Evolutionary conservation across 2,113 vertebrate genomes (phyloP).

Genomic region (Tetrax tetrax): DNA sequence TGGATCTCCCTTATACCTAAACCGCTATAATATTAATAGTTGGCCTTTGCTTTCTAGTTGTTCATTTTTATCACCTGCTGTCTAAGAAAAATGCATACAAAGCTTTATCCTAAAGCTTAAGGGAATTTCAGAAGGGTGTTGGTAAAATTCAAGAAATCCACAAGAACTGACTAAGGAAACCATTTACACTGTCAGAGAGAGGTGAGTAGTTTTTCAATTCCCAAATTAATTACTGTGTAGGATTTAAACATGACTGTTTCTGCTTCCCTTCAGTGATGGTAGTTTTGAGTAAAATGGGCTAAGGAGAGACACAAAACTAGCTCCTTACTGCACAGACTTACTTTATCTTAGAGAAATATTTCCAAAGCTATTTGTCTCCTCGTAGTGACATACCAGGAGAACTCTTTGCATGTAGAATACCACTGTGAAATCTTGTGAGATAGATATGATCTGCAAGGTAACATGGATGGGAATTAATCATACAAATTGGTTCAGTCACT

Average conservation of each 20-base stretch:
- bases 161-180: background rate
- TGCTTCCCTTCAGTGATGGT: background rate
- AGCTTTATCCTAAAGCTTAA: background rate
- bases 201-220: background rate
- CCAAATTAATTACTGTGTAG: background rate
- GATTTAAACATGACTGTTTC: background rate
- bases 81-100: slow-evolving; percentile 26
- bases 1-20: background rate
- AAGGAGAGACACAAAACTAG: background rate
- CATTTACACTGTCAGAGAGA: background rate
- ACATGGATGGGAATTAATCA: background rate
- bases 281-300: background rate
- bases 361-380: background rate
- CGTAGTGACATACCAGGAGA: background rate
- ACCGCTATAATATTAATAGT: background rate
- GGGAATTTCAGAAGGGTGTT: background rate
- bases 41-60: slow-evolving; percentile 16
- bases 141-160: background rate
- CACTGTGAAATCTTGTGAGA: background rate
- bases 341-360: background rate
- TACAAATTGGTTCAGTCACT: background rate
- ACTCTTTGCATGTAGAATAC: background rate
- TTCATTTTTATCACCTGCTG: slow-evolving; percentile 31
- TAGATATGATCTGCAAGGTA: background rate
- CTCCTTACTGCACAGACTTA: background rate